phyloP scores from a whole-genome alignment of 2,797 vertebrate genomes.

The Acridotheres tristis region DNA sequence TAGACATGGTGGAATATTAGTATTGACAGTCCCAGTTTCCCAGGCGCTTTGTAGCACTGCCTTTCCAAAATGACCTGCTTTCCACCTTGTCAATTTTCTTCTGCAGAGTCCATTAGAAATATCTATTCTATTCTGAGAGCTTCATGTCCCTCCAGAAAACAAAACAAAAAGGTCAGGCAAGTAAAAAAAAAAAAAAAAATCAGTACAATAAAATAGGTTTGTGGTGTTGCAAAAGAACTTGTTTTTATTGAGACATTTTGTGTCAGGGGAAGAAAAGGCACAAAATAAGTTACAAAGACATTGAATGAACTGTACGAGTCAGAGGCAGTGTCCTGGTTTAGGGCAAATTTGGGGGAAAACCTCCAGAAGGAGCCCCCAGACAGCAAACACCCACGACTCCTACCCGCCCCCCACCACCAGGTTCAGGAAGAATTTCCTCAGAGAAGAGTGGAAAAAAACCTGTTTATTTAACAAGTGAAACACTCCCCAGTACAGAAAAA shows the following conservation, averaged over 20 bases:
- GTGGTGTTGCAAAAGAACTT: constrained; percentile 25
- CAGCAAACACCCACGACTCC: no score
- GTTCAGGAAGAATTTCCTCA: no score
- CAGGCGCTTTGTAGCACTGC: constrained; percentile 37
- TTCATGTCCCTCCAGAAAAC: constrained; percentile 28
- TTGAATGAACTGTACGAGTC: not conserved
- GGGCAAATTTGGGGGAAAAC: no score
- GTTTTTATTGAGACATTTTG: constrained; percentile 61
- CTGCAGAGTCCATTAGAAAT: constrained; percentile 29
- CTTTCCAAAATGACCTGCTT: constrained; percentile 58
- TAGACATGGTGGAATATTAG: constrained; percentile 62
- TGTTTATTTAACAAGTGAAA: no score
- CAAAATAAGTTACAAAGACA: constrained; percentile 57
- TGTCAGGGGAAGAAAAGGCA: constrained; percentile 56
- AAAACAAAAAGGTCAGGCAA: constrained; percentile 35
- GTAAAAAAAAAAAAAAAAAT: not conserved
- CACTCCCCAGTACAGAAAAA: no score
- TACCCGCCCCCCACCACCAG: no score
- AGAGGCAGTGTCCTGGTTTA: not conserved
- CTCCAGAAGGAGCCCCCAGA: no score
- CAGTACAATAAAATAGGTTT: not conserved
- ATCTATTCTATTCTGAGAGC: constrained; percentile 37
- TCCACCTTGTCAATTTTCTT: constrained; percentile 66
- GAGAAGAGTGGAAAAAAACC: no score
- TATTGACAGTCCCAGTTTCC: constrained; percentile 66